Conservation (phyloP, 2,888 invertebrate species). For the Protula sp. region DNA sequence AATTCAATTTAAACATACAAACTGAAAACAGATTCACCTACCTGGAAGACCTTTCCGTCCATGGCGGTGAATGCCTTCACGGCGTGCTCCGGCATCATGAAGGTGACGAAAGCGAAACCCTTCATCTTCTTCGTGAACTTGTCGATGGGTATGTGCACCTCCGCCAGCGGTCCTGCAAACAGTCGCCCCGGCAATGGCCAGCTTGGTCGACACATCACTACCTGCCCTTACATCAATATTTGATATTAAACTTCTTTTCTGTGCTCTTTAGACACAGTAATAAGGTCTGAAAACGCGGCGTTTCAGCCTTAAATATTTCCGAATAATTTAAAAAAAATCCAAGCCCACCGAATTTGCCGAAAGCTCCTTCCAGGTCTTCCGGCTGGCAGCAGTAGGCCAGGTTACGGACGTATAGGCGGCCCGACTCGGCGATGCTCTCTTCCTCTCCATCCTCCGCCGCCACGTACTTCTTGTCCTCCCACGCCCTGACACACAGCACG, state of each 20-base stretch:
- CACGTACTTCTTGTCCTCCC: neutral
- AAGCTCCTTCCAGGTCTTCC: slow-evolving; percentile 74
- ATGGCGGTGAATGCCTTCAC: slow-evolving; percentile 78
- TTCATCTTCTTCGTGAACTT: slow-evolving; percentile 72
- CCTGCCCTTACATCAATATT: too few species aligned
- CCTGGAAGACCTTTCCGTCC: slow-evolving; percentile 83
- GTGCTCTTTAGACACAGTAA: too few species aligned
- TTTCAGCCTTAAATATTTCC: too few species aligned
- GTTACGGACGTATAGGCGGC: slow-evolving; percentile 87
- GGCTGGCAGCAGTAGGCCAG: slow-evolving; percentile 80
- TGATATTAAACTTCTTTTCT: too few species aligned
- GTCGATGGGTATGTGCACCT: slow-evolving; percentile 86
- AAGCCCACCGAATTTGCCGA: slow-evolving; percentile 57
- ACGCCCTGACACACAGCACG: too few species aligned
- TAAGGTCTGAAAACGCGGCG: too few species aligned
- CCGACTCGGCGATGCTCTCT: slow-evolving; percentile 59
- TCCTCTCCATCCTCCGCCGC: slow-evolving; percentile 17
- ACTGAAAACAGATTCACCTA: slow-evolving; percentile 24
- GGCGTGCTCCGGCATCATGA: slow-evolving; percentile 91
- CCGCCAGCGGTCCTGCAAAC: slow-evolving; percentile 79
- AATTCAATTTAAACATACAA: too few species aligned
- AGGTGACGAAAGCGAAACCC: slow-evolving; percentile 90
- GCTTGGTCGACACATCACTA: too few species aligned
- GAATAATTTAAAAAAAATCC: too few species aligned
- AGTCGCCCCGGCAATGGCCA: too few species aligned